Percentiles rank a stretch among this genome's conserved stretches.
phyloP scores from a whole-genome alignment of 1,140 invertebrate genomes.

The Drosophila parvula region DNA sequence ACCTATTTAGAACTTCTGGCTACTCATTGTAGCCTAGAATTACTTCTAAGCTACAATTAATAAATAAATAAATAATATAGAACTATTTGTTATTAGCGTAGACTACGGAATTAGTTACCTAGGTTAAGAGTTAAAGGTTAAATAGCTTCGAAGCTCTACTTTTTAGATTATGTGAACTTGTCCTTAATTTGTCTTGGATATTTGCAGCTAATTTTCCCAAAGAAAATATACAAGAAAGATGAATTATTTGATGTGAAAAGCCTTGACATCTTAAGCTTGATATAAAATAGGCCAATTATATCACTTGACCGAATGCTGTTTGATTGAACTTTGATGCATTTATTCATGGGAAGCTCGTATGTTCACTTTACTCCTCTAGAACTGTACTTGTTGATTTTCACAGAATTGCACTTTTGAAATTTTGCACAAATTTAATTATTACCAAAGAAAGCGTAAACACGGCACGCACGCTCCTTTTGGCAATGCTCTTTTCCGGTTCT shows the following conservation, averaged over 20 bases:
- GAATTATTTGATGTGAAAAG: not conserved
- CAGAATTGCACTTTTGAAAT: conserved; percentile 17
- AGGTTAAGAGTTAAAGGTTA: too few species aligned
- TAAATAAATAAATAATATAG: too few species aligned
- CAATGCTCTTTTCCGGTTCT: conserved; percentile 36
- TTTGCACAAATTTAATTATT: conserved; percentile 50
- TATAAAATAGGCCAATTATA: not conserved
- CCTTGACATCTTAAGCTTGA: not conserved
- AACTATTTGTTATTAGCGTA: too few species aligned
- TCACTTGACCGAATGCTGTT: not conserved
- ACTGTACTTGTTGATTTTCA: conserved; percentile 29
- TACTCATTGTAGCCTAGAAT: too few species aligned
- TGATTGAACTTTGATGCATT: not conserved
- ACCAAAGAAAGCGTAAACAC: conserved; percentile 27
- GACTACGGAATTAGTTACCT: too few species aligned
- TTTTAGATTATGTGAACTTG: too few species aligned
- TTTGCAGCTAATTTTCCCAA: not conserved
- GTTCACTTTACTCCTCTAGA: not conserved
- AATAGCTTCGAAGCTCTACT: too few species aligned
- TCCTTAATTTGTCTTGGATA: not conserved
- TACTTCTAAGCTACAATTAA: too few species aligned
- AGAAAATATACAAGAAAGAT: not conserved
- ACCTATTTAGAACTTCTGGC: too few species aligned
- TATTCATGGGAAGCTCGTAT: too few species aligned
- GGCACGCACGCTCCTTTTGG: conserved; percentile 24